Conservation (phyloP, 1,140 invertebrate species). For the Lasioglossum baleicum region DNA sequence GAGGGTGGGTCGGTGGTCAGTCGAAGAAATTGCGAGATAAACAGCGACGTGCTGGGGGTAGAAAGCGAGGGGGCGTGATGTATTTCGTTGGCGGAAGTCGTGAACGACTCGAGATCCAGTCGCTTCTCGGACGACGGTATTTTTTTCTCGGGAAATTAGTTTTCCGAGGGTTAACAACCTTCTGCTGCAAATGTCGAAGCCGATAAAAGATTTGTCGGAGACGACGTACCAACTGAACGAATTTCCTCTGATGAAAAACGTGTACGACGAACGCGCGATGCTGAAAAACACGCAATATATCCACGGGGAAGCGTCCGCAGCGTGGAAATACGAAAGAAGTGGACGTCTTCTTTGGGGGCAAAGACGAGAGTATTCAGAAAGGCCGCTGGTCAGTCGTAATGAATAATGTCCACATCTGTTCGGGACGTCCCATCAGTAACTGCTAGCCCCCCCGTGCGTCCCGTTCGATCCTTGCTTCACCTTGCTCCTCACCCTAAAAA, state of each 20-base stretch:
- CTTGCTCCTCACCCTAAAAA: slow-evolving; percentile 65
- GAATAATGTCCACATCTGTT: slow-evolving; percentile 79
- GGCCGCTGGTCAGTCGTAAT: slow-evolving; percentile 70
- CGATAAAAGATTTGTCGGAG: not conserved
- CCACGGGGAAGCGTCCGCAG: not conserved
- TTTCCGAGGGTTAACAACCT: not conserved
- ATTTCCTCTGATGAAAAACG: not conserved
- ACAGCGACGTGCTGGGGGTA: slow-evolving; percentile 20
- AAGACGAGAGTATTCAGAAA: slow-evolving; percentile 55
- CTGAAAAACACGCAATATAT: slow-evolving; percentile 38
- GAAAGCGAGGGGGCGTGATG: slow-evolving; percentile 42
- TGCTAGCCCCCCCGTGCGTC: slow-evolving; percentile 45
- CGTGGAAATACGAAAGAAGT: slow-evolving; percentile 19
- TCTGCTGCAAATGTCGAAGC: not conserved
- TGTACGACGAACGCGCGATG: not conserved
- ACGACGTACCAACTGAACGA: not conserved
- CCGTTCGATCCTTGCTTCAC: slow-evolving; percentile 52
- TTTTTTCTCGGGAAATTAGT: slow-evolving; percentile 17
- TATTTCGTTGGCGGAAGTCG: slow-evolving; percentile 36
- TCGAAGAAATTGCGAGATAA: slow-evolving; percentile 42
- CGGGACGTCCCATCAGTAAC: slow-evolving; percentile 78
- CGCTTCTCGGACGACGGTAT: not conserved
- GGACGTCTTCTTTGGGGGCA: slow-evolving; percentile 39
- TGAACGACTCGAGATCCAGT: not conserved
- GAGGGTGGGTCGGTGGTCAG: slow-evolving; percentile 16